Evolutionary conservation across 35 echinoderm and acorn worm species (phyloP), one percentile per base, ranked within the genome.

Genomic region (Strongylocentrotus purpuratus): DNA sequence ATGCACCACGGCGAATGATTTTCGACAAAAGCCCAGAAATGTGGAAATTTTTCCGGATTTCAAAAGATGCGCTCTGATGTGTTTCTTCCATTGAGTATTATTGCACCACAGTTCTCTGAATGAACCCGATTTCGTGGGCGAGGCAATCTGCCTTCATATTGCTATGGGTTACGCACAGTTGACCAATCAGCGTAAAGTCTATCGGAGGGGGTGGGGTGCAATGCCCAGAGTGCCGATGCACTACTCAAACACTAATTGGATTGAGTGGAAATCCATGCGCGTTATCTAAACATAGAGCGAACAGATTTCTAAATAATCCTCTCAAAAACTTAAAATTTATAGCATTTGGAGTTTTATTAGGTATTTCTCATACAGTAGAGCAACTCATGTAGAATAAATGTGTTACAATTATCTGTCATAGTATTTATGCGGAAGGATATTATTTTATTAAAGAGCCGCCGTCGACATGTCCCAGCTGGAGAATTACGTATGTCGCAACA

Each of bases 401-500:
- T 28, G 20, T 89, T 45, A 10, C 32, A 46, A 45, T 46, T 3
- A 33, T 46, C 32, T 89, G 9, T 32, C 45, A 28, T 89, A 12
- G 45, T 45, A 18, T 46, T 45, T 41, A 46, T 33, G 87, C 87
- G 87, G 87, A 89, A 28, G 33, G 87, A 89, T 89, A 89, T 89
- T 89, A 89, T 35, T 33, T 17, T 45, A 13, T 11, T 33, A 22
- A 14, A 55, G 7, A 55, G 50, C 0, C 7, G 35, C 3, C 70
- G 15, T 31, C 17, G 70, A 31, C 70, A 85, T 20, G 87, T 89
- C 87, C 32, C 87, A 89, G 32, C 87, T 89, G 87, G 87, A 89
- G 45, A 89, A 89, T 89, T 89, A 89, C 87, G 32, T 89, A 33
- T 89, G 87, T 89, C 33, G 32, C 87, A 89, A 31, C 87, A 89